Conservation (phyloP, 2,797 vertebrate species). For the Cyclopterus lumpus region DNA sequence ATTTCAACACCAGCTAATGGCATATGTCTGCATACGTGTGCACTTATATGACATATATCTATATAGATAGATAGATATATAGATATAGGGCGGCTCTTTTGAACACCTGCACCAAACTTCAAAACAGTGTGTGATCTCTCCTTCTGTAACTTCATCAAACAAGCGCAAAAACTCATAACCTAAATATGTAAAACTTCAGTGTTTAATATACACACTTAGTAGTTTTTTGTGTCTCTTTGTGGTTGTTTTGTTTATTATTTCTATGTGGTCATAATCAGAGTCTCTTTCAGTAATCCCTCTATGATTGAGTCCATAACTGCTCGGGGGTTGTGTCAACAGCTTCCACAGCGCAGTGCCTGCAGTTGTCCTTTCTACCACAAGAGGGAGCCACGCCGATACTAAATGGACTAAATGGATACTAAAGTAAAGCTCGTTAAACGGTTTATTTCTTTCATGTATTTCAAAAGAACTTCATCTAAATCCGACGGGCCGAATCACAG, state of each 20-base stretch:
- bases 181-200: too few relatives aligned
- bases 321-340: background rate
- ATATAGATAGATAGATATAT: too few relatives aligned
- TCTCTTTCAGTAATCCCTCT: background rate
- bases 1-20: too few relatives aligned
- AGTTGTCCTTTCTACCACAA: background rate
- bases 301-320: background rate
- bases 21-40: too few relatives aligned
- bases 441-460: background rate
- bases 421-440: background rate
- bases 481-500: accelerated
- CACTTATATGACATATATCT: too few relatives aligned
- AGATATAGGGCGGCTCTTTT: too few relatives aligned
- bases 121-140: too few relatives aligned
- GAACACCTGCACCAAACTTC: too few relatives aligned
- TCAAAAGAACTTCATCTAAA: background rate
- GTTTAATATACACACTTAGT: background rate
- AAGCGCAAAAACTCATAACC: too few relatives aligned
- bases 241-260: background rate
- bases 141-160: too few relatives aligned
- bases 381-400: conserved; percentile 5
- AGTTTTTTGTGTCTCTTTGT: background rate
- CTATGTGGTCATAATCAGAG: background rate
- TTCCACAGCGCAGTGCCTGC: background rate
- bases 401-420: accelerated